These are phyloP conservation scores for Speoplatyrhinus poulsoni DNA, from an alignment of 2,113 vertebrate genomes.

Conservation along the genomic window DNA sequence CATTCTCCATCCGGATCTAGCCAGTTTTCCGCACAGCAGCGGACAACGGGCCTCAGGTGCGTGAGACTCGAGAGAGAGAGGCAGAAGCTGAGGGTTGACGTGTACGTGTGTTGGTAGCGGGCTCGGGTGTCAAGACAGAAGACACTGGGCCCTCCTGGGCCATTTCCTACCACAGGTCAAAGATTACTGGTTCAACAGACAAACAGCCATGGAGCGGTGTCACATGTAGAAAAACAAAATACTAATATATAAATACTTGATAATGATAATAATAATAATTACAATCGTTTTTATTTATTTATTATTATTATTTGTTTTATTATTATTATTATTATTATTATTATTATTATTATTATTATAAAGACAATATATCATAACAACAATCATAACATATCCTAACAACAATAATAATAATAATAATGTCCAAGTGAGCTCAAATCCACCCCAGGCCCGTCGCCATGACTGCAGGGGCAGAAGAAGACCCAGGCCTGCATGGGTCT, in stretches of 20 bases:
- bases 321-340: too few species aligned
- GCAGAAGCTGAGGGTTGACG: not conserved
- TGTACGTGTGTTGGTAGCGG: slow-evolving; percentile 9
- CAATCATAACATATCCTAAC: too few species aligned
- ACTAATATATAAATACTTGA: not conserved
- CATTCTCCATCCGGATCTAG: slow-evolving; percentile 32
- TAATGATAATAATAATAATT: not conserved
- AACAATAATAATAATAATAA: too few species aligned
- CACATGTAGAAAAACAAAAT: not conserved
- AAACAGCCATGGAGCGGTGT: not conserved
- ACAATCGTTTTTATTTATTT: too few species aligned
- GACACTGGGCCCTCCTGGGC: not conserved
- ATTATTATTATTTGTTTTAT: too few species aligned
- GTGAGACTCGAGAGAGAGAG: slow-evolving; percentile 39
- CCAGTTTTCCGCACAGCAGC: slow-evolving; percentile 40
- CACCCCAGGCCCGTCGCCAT: not conserved
- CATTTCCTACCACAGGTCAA: slow-evolving; percentile 26
- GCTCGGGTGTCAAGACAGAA: slow-evolving; percentile 33
- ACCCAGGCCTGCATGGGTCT: slow-evolving; percentile 30
- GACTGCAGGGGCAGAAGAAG: not conserved
- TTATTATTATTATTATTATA: too few species aligned
- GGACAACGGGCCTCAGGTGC: slow-evolving; percentile 34
- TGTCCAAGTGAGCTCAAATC: too few species aligned
- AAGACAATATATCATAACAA: too few species aligned
- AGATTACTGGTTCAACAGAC: slow-evolving; percentile 16